Base-by-base conservation (phyloP, 2,797 vertebrate species). In the Onychomys leucogaster region DNA sequence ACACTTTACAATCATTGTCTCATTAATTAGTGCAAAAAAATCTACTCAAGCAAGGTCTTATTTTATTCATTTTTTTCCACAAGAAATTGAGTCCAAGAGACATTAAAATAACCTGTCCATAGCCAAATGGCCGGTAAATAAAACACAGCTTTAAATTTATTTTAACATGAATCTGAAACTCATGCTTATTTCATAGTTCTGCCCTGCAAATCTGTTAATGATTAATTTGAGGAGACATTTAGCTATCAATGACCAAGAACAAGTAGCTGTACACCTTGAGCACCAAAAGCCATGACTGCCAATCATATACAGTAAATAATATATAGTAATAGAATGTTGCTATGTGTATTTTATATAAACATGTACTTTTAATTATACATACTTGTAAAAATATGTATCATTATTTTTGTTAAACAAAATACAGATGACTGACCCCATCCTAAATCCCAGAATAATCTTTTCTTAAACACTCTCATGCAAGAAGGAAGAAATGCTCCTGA, bases 1-100 rank as follows among this genome's bases (percentile, higher is more conserved):
- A 17, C 0, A 92, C 46, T 91, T 93, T 75, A 75, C 7, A 87
- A 85, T 25, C 25, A 78, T 57, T 90, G 41, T 87, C 37, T 94
- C 75, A 77, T 88, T 94, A 80, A 75, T 96, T 96, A 49, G 37
- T n/a, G n/a, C 23, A 90, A 96, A 88, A 92, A 92, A 59, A 2
- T 87, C 21, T 61, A 27, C 77, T 94, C 46, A 61, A 61, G 29
- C 46, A 61, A 61, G 29, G 27, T 69, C 63, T 43, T 87, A 80
- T 23, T 84, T 75, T 46, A 73, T 25, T 37, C 37, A 57, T 41
- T 90, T 85, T 95, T 96, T 89, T 96, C 9, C 61, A 59, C 77
- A 32, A 87, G 10, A 87, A 91, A 57, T 93, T 90, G 14, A 96
- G 67, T 92, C 9, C 75, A 41, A 25, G 17, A 16, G 34, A 93